Percentiles rank a stretch among this genome's conserved stretches.
phyloP scores from a whole-genome alignment of 1,140 invertebrate genomes.

The Metopolophium dirhodum region DNA sequence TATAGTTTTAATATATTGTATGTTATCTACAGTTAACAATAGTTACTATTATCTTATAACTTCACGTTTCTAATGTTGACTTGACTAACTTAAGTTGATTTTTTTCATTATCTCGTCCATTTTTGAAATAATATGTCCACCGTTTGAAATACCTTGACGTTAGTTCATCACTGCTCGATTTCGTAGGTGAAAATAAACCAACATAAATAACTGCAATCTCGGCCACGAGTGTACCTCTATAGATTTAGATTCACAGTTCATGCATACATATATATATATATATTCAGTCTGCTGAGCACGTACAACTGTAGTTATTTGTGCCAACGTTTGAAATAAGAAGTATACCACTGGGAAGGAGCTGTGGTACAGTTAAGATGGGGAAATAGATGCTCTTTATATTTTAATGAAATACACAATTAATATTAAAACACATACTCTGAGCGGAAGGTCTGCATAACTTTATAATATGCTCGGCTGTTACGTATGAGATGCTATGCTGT shows the following conservation, averaged over 20 bases:
- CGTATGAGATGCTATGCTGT: neutral
- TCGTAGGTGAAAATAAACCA: no score
- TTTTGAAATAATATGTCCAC: neutral
- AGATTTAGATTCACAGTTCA: neutral
- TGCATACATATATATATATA: neutral
- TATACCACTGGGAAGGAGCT: neutral
- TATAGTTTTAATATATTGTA: neutral
- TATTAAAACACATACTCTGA: neutral
- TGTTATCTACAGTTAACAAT: no score
- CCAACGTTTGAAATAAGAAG: conserved; percentile 16
- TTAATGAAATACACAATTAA: conserved; percentile 19
- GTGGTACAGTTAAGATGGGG: neutral
- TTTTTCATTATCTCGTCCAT: neutral
- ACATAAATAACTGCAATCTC: neutral
- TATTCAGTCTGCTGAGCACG: conserved; percentile 1
- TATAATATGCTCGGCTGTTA: neutral
- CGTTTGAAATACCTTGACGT: neutral
- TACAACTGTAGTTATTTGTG: neutral
- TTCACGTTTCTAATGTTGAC: neutral
- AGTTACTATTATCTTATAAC: no score
- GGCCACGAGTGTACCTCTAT: neutral
- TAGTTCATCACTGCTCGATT: neutral
- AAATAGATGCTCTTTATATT: conserved; percentile 13
- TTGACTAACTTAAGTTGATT: neutral
- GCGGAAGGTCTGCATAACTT: neutral